A percentile compares a stretch with the other conserved stretches of the same genome.
Evolutionary conservation across 2,888 invertebrate species (phyloP).

Genomic region (Dorcus hopei): DNA sequence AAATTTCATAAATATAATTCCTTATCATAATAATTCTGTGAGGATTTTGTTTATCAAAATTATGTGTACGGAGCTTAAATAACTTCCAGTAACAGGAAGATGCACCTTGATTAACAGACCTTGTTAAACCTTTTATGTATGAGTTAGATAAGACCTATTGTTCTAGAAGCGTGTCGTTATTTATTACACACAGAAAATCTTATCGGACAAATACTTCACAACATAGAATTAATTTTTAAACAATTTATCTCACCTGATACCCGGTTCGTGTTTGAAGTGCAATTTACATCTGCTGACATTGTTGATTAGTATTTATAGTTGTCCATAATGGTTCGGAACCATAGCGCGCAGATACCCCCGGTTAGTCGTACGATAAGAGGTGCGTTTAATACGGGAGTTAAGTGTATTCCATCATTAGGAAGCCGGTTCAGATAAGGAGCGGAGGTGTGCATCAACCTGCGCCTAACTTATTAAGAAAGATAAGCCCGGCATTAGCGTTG

Average conservation of each 20-base stretch:
- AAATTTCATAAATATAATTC: too few relatives aligned
- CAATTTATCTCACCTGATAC: conserved; percentile 8
- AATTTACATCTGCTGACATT: conserved; percentile 23
- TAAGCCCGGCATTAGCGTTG: conserved; percentile 14
- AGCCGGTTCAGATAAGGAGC: conserved; percentile 28
- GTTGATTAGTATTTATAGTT: conserved; percentile 31
- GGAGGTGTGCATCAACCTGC: conserved; percentile 29
- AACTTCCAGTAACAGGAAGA: too few relatives aligned
- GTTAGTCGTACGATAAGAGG: conserved; percentile 26
- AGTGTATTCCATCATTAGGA: conserved; percentile 41
- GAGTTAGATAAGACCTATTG: too few relatives aligned
- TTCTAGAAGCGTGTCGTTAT: too few relatives aligned
- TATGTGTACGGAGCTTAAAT: too few relatives aligned
- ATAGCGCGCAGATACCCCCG: conserved; percentile 26
- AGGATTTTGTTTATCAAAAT: too few relatives aligned
- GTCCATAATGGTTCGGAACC: conserved; percentile 25
- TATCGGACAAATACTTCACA: neutral
- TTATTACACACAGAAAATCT: too few relatives aligned
- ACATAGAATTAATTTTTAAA: conserved; percentile 19
- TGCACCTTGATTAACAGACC: too few relatives aligned
- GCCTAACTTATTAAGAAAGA: conserved; percentile 30
- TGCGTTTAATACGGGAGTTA: conserved; percentile 34
- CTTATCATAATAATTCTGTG: too few relatives aligned
- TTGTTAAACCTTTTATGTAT: too few relatives aligned
- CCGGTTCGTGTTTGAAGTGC: conserved; percentile 6